Base-by-base conservation (phyloP, 2,113 vertebrate genomes). In the Narcine bancroftii region DNA sequence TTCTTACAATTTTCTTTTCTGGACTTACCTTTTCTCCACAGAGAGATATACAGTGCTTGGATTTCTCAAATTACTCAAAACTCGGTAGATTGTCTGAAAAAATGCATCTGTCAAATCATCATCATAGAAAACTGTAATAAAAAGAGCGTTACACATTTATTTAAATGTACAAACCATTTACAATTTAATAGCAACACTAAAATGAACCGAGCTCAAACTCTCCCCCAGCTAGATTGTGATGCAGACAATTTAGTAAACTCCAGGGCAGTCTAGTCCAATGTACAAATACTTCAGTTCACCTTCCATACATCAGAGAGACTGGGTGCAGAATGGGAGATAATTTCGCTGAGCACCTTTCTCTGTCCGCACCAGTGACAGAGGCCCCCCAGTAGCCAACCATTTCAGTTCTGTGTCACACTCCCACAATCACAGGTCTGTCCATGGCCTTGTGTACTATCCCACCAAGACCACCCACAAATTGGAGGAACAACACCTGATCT, bases 31-130 rank as follows among this genome's bases (percentile, higher is more conserved):
- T 94, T 97, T 99, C 94, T 99, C 99, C 75, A 98, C 94, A 0
- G 97, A 96, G 9, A 99, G 94, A 92, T 97, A 97, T 93, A 97
- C 47, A 0, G 95, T 96, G 93, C 97, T 97, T 92, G 95, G 92
- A 3, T 95, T 95, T 69, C 89, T 93, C 66, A 99, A 94, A 93
- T 93, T 95, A 93, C 93, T 95, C 93, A 96, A 95, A 73, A 99
- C 95, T 89, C 95, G 95, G 72, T 95, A 96, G 1, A 99, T 93
- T 0, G 95, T 98, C 93, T 94, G 95, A 94, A 99, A 99, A 21
- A 99, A 93, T 1, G 96, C 97, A 3, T 98, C 97, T 0, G 98
- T 99, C 66, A 99, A 94, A 66, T 98, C 97, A 0, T 99, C 97
- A 0, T 99, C 98, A 2, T 99, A 99, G 93, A 98, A 98, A 89